These are phyloP conservation scores for Helicoverpa armigera DNA, from an alignment of 1,140 invertebrate species.

Conservation along the genomic window DNA sequence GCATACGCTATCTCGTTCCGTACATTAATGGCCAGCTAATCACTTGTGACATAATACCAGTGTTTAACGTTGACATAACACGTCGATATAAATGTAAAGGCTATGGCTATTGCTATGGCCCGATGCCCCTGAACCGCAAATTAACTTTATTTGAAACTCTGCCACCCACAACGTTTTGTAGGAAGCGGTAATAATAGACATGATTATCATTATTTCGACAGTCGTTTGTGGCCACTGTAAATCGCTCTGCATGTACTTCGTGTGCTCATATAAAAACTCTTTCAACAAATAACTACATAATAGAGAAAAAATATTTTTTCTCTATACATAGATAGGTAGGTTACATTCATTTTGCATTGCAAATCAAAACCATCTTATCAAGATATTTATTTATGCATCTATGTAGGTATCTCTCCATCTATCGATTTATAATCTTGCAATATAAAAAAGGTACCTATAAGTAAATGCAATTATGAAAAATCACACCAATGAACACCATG, in stretches of 20 bases:
- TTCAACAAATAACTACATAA: too few relatives aligned
- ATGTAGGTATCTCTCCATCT: neutral
- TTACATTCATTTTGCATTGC: too few relatives aligned
- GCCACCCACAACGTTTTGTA: conserved; percentile 3
- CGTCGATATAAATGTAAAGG: conserved; percentile 46
- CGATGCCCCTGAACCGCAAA: conserved; percentile 25
- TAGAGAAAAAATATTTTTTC: too few relatives aligned
- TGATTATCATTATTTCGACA: conserved; percentile 45
- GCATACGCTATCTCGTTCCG: conserved; percentile 37
- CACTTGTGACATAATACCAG: conserved; percentile 50
- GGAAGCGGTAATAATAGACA: conserved; percentile 34
- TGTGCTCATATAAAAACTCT: neutral
- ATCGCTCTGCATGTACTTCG: conserved; percentile 12
- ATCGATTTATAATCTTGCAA: neutral
- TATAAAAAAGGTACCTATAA: neutral
- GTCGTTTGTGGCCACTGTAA: conserved; percentile 28
- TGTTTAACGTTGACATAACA: conserved; percentile 53
- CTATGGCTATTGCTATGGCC: conserved; percentile 18
- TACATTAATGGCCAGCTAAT: conserved; percentile 25
- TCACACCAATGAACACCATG: conserved; percentile 27
- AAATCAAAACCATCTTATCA: too few relatives aligned
- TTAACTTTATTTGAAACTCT: conserved; percentile 32
- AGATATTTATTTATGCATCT: neutral
- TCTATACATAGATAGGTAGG: too few relatives aligned
- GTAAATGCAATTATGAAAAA: conserved; percentile 11